These are phyloP conservation scores for Strigamia crassipes DNA, from an alignment of 2,888 invertebrate species.

Conservation along the genomic window DNA sequence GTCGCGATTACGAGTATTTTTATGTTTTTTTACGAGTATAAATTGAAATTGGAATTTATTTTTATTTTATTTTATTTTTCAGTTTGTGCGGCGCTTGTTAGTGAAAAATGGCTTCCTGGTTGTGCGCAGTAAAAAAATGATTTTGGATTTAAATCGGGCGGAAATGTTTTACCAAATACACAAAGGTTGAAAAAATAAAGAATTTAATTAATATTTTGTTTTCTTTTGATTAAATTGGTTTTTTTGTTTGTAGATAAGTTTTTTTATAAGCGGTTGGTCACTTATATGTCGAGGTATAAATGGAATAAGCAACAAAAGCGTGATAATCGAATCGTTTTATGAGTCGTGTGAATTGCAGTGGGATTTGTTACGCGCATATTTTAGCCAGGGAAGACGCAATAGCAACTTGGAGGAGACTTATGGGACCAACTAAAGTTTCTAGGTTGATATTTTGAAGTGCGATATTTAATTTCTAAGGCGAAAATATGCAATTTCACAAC, in stretches of 20 bases:
- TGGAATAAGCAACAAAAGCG: conserved; percentile 25
- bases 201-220: not conserved
- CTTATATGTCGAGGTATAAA: conserved; percentile 77
- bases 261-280: conserved; percentile 78
- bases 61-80: conserved; percentile 57
- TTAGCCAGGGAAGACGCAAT: conserved; percentile 78
- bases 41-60: not conserved
- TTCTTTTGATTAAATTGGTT: not conserved
- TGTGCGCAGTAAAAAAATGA: conserved; percentile 69
- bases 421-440: conserved; percentile 85
- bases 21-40: not conserved
- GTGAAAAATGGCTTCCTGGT: conserved; percentile 72
- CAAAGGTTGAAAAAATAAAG: too few relatives aligned
- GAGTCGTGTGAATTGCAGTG: conserved; percentile 65
- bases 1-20: conserved; percentile 65
- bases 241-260: conserved; percentile 66
- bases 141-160: conserved; percentile 68
- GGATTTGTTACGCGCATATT: conserved; percentile 79
- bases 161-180: conserved; percentile 82
- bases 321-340: conserved; percentile 35
- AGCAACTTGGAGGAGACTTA: conserved; percentile 75
- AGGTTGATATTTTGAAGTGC: conserved; percentile 52
- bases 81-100: conserved; percentile 71
- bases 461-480: conserved; percentile 46
- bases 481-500: too few relatives aligned